phyloP scores from a whole-genome alignment of 2,888 invertebrate species.

The Lycaena phlaeas region DNA sequence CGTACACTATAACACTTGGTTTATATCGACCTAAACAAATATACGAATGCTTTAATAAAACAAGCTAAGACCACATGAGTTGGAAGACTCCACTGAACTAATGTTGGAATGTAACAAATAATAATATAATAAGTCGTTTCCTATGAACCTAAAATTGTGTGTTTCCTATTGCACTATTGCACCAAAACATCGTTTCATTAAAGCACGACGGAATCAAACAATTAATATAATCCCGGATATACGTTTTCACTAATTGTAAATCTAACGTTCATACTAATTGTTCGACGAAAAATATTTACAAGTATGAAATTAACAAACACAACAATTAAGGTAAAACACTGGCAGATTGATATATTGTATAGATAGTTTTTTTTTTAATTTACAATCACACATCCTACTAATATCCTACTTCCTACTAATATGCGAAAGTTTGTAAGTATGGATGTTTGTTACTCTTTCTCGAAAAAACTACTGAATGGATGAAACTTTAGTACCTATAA shows the following conservation, averaged over 20 bases:
- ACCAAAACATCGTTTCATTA: background rate
- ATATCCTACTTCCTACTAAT: too few relatives aligned
- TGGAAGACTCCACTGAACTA: conserved; percentile 1
- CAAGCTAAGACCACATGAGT: background rate
- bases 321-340: too few relatives aligned
- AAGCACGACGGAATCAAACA: background rate
- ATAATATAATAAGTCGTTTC: background rate
- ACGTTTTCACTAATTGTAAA: conserved; percentile 4
- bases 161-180: conserved; percentile 3
- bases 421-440: too few relatives aligned
- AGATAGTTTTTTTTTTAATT: too few relatives aligned
- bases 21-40: background rate
- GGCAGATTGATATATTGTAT: too few relatives aligned
- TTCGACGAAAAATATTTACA: too few relatives aligned
- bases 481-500: too few relatives aligned
- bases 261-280: background rate
- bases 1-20: background rate
- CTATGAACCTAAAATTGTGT: background rate
- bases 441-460: too few relatives aligned
- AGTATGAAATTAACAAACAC: too few relatives aligned
- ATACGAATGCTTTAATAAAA: background rate
- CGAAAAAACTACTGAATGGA: too few relatives aligned
- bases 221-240: conserved; percentile 1
- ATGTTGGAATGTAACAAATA: background rate
- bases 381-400: too few relatives aligned